A percentile compares a stretch with the other conserved stretches of the same genome.
These are phyloP conservation scores for Meiosimyza platycephala DNA, from an alignment of 2,888 invertebrate genomes.

Conservation along the genomic window DNA sequence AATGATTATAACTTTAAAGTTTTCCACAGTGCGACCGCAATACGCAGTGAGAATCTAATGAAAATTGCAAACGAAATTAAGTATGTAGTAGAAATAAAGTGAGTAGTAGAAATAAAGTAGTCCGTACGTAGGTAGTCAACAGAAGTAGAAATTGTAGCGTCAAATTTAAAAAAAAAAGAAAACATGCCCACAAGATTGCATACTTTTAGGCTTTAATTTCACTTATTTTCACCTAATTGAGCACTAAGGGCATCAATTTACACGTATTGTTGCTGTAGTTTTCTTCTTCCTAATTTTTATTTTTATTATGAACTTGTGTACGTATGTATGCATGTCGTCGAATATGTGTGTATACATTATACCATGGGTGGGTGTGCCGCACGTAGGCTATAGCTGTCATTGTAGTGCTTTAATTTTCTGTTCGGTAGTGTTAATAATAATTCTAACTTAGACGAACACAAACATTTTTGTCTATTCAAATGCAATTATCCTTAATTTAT, in stretches of 20 bases:
- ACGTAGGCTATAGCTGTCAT: conserved; percentile 4
- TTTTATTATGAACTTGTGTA: conserved; percentile 11
- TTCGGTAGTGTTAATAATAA: conserved; percentile 10
- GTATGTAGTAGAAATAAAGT: too few relatives aligned
- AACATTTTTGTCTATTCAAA: conserved; percentile 21
- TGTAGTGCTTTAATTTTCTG: conserved; percentile 8
- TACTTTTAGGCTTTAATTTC: conserved; percentile 41
- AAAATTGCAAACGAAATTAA: too few relatives aligned
- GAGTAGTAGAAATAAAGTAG: too few relatives aligned
- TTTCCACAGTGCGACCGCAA: too few relatives aligned
- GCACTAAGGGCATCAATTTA: conserved; percentile 40
- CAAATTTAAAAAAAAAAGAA: conserved; percentile 10
- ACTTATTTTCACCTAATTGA: conserved; percentile 47
- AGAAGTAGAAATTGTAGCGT: conserved; percentile 22
- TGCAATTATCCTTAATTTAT: conserved; percentile 24
- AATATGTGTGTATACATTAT: neutral
- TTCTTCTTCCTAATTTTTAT: conserved; percentile 15
- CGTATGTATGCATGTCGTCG: neutral
- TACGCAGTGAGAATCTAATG: too few relatives aligned
- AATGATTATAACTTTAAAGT: too few relatives aligned
- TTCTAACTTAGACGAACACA: neutral
- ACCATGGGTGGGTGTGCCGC: neutral
- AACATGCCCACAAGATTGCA: conserved; percentile 39
- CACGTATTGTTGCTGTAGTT: conserved; percentile 16
- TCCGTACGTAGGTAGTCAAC: too few relatives aligned